Base-by-base conservation (phyloP, 1,140 invertebrate genomes). In the Theocolax elegans region DNA sequence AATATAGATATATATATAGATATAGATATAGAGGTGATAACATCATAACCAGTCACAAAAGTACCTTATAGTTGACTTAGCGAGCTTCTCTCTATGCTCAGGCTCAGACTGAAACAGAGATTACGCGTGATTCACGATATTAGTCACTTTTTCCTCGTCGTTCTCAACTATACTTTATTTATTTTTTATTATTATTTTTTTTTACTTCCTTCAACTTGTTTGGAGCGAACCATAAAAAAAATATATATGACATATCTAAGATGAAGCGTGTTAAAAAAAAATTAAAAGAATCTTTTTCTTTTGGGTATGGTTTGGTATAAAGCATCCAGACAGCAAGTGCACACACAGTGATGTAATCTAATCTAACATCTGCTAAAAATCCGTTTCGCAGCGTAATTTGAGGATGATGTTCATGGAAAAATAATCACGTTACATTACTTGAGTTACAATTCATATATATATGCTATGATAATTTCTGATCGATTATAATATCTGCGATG, bases 71-170 rank as follows among this genome's bases (percentile, higher is more conserved):
- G 84, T 83, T 82, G 85, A 84, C 75, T 84, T 80, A 84, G 80
- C 81, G 81, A 86, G 80, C 80, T 84, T 85, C 83, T 84, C 80
- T 86, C 80, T 81, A 85, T 79, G 78, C 83, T 85, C 81, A 80
- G 83, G 83, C 79, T 85, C 83, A 84, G 80, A 85, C 85, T 86
- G 85, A 86, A 86, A 86, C 85, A 86, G 80, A 86, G 81, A 86
- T 85, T 79, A 84, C 82, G 81, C 80, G 80, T 80, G 79, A 85
- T 85, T 83, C 82, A 79, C 81, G 78, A 81, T 74, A 80, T 82
- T 80, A 79, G 75, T 80, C 72, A 79, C 72, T 66, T 64, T 29
- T 53, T 53, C 54, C 27, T 56, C 44, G 53, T 48, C 63, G 53
- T 56, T 56, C 25, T 48, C 15, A 51, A 21, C 23, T 67, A 44